Base-by-base conservation (phyloP, 2,888 invertebrate species). In the Coelogynopora nodosa region DNA sequence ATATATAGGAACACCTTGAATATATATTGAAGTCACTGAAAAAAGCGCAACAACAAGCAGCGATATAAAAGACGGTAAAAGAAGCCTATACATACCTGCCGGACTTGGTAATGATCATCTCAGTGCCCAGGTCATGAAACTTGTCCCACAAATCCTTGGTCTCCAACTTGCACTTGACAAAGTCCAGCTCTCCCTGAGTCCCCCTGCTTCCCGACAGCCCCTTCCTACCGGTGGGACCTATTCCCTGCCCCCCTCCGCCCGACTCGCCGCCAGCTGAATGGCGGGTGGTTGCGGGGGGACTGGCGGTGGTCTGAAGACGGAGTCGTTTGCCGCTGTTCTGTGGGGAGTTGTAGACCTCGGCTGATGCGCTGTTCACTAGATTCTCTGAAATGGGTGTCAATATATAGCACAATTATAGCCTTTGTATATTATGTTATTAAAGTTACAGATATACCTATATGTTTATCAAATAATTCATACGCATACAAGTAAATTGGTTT, bases 61-160 rank as follows among this genome's bases (percentile, higher is more conserved):
- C 18, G 49, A 49, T 49, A 18, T 49, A 49, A 49, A 49, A 49
- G 49, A 49, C 5, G n/a, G n/a, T n/a, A n/a, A n/a, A n/a, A n/a
- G n/a, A n/a, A n/a, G n/a, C n/a, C n/a, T n/a, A 29, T 29, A 49
- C 94, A 93, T 92, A 97, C 97, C 97, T 95, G 92, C 97, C 97
- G 90, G 96, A 96, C 93, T 97, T 97, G 28, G 97, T 98, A 92
- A 97, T 98, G 91, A 97, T 98, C 97, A 98, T 97, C 93, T 97
- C 97, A 0, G 97, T 97, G 89, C 96, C 96, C 89, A 97, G 93
- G 89, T 93, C 92, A 89, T 92, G 91, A 93, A 98, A 98, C 93
- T 97, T 97, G 93, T 96, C 96, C 97, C 97, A 98, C n/a, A 98
- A 93, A 90, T 97, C 97, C 92, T 97, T 96, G 86, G 97, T 97